Conservation (phyloP, 2,888 invertebrate genomes). For the Cataglyphis albicans region DNA sequence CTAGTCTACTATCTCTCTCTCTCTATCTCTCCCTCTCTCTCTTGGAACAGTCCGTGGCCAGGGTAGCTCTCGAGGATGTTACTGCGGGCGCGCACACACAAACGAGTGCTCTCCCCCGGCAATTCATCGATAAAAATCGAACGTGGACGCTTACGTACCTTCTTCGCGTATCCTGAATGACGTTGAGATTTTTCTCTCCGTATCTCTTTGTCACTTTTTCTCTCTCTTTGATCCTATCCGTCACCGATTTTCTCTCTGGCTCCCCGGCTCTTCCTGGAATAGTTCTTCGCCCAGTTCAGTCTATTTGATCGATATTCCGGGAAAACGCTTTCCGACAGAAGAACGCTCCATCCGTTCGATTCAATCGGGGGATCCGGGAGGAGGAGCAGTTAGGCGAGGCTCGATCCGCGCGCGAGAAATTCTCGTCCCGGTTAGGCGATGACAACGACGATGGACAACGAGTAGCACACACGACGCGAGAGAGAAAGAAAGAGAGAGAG, state of each 20-base stretch:
- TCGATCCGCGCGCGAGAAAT: slow-evolving; percentile 15
- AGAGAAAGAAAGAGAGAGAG: slow-evolving; percentile 35
- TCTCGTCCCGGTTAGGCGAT: slow-evolving; percentile 9
- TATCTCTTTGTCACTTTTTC: neutral
- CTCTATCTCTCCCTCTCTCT: neutral
- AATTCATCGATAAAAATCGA: slow-evolving; percentile 45
- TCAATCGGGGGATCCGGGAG: slow-evolving; percentile 51
- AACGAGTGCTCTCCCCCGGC: slow-evolving; percentile 66
- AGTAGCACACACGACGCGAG: slow-evolving; percentile 39
- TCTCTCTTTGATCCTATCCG: neutral
- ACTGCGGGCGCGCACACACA: slow-evolving; percentile 78
- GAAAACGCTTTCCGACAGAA: slow-evolving; percentile 55
- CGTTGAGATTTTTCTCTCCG: slow-evolving; percentile 30
- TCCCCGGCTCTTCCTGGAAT: slow-evolving; percentile 16
- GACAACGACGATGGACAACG: slow-evolving; percentile 14
- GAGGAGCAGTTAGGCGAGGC: slow-evolving; percentile 44
- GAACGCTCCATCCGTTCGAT: slow-evolving; percentile 69
- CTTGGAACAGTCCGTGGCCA: slow-evolving; percentile 71
- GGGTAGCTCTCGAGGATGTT: slow-evolving; percentile 78
- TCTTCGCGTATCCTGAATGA: slow-evolving; percentile 48
- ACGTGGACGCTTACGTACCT: slow-evolving; percentile 42
- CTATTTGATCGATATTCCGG: slow-evolving; percentile 82
- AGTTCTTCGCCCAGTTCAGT: slow-evolving; percentile 36
- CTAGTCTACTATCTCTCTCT: neutral
- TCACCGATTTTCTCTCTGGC: neutral